These are phyloP conservation scores for Drosophila parvula DNA, from an alignment of 1,140 invertebrate species.

Conservation along the genomic window DNA sequence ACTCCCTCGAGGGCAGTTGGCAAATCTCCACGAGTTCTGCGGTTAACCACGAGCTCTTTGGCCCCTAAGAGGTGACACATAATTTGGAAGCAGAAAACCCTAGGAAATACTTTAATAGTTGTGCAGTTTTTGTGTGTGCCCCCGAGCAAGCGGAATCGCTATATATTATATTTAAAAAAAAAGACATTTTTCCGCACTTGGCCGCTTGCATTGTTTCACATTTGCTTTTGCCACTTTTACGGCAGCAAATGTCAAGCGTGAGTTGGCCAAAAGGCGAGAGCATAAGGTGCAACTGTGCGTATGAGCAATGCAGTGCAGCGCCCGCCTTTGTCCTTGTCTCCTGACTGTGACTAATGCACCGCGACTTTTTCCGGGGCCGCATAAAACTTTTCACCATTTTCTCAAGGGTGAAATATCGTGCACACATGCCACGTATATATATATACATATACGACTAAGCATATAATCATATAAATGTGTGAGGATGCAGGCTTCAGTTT, in stretches of 20 bases:
- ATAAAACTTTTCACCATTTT: conserved; percentile 51
- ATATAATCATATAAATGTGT: conserved; percentile 39
- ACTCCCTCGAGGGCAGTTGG: conserved; percentile 21
- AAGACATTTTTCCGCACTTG: conserved; percentile 28
- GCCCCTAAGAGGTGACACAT: conserved; percentile 20
- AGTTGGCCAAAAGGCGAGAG: conserved; percentile 45
- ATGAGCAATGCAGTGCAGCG: conserved; percentile 58
- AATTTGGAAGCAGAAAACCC: conserved; percentile 26
- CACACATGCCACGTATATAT: conserved; percentile 1
- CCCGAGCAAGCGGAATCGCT: conserved; percentile 21
- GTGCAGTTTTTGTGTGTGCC: conserved; percentile 26
- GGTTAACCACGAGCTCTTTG: conserved; percentile 8
- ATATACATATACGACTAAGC: neutral
- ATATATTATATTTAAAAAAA: conserved; percentile 18
- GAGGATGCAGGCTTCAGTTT: conserved; percentile 3
- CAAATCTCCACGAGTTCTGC: conserved; percentile 8
- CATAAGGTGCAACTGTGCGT: conserved; percentile 69
- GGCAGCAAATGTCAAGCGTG: conserved; percentile 58
- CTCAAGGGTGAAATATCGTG: conserved; percentile 54
- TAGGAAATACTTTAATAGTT: conserved; percentile 29
- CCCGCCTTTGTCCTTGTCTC: conserved; percentile 58
- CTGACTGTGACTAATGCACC: conserved; percentile 72
- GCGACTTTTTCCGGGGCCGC: conserved; percentile 53
- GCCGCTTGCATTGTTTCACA: conserved; percentile 43
- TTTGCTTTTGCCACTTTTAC: conserved; percentile 53